Base-by-base conservation (phyloP, 1,140 invertebrate genomes). In the Drosophila eugracilis region DNA sequence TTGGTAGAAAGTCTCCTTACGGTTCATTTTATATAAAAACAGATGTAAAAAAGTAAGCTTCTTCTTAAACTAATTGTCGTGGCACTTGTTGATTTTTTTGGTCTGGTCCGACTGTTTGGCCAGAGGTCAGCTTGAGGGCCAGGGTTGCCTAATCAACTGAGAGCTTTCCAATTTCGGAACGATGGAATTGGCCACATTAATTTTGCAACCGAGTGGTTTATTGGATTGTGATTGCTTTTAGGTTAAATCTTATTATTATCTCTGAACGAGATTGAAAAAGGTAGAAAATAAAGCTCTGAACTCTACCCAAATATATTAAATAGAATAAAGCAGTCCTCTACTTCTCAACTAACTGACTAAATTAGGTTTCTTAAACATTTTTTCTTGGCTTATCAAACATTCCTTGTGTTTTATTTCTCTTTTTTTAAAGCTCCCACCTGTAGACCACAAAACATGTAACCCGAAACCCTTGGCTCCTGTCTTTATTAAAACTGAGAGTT, bases 401-500 rank as follows among this genome's bases (percentile, higher is more conserved):
- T 3, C 28, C 5, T 3, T 2, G 9, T 30, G 2, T 30, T 32
- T 12, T 4, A 4, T 32, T 26, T 45, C n/a, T 2, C 21, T 12
- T 9, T 41, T 12, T 21, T 39, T 39, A 12, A 14, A 24, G 42
- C 22, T 45, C 10, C 42, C 42, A 45, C 22, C 42, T 45, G 42
- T 28, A 19, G 44, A 28, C 24, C 14, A 5, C 44, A 6, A 6
- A 26, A 26, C 3, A 4, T 47, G 44, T 5, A 47, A 47, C 44
- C 24, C 14, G 7, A 47, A 15, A 17, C 44, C 24, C 14, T 10
- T 5, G n/a, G n/a, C 44, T 47, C 14, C 44, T 12, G 44, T 28
- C 44, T 47, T 47, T 17, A 47, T 47, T 28, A 47, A 47, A 47
- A 45, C 22, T 15, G 14, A 45, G 24, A n/a, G 7, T 19, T 19